phyloP scores from a whole-genome alignment of 2,888 invertebrate genomes.

The Hyposoter dolosus region DNA sequence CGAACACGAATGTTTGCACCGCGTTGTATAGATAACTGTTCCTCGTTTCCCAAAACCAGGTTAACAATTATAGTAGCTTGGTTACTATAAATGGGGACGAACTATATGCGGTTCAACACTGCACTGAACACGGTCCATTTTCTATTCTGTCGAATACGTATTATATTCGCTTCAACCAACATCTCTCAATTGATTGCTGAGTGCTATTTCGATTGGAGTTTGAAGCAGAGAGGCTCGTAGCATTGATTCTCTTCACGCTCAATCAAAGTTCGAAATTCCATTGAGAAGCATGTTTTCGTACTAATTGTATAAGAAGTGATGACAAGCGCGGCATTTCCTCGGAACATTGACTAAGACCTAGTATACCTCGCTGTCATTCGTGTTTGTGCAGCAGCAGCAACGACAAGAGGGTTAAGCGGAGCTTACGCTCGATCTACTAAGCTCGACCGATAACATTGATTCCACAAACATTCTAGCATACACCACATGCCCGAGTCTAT shows the following conservation, averaged over 20 bases:
- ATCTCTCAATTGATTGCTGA: background rate
- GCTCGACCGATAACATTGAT: slow-evolving; percentile 65
- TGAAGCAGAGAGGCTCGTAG: background rate
- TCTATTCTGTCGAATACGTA: background rate
- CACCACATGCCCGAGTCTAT: background rate
- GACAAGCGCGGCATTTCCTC: slow-evolving; percentile 14
- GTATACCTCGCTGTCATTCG: slow-evolving; percentile 36
- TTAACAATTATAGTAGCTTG: slow-evolving; percentile 38
- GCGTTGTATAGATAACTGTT: slow-evolving; percentile 53
- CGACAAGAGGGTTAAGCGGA: slow-evolving; percentile 62
- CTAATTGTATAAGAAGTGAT: background rate
- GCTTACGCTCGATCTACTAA: slow-evolving; percentile 61
- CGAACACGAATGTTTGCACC: slow-evolving; percentile 51
- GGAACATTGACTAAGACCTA: slow-evolving; percentile 23
- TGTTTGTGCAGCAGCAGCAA: slow-evolving; percentile 49
- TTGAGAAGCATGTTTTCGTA: background rate
- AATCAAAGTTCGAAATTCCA: background rate
- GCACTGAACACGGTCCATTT: background rate
- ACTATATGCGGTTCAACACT: slow-evolving; percentile 11
- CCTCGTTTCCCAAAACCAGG: slow-evolving; percentile 47
- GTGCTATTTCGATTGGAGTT: background rate
- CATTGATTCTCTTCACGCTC: background rate
- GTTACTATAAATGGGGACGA: slow-evolving; percentile 29
- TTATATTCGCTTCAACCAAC: background rate
- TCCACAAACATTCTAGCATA: slow-evolving; percentile 40